Percentiles rank a stretch among this genome's conserved stretches.
These are phyloP conservation scores for Diloba caeruleocephala DNA, from an alignment of 2,888 invertebrate genomes.

Conservation along the genomic window DNA sequence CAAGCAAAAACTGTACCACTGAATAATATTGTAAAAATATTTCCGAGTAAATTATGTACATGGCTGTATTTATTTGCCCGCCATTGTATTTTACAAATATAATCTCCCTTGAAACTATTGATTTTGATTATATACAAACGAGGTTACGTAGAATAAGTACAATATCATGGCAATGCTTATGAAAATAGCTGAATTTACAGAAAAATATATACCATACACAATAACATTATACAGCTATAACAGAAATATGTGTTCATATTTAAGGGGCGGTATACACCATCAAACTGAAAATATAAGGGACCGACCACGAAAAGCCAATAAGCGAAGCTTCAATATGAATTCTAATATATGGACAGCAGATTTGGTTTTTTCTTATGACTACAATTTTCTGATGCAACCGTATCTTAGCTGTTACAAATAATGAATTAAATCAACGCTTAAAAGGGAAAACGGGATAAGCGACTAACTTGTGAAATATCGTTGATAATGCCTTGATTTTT, in stretches of 20 bases:
- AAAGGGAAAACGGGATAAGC: too few relatives aligned
- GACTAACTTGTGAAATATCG: too few relatives aligned
- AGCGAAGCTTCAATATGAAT: too few relatives aligned
- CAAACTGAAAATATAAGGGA: too few relatives aligned
- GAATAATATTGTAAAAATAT: constrained; percentile 16
- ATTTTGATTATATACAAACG: constrained; percentile 49
- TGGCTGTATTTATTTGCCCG: constrained; percentile 9
- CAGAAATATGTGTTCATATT: too few relatives aligned
- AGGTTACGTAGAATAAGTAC: constrained; percentile 66
- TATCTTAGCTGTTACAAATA: constrained; percentile 28
- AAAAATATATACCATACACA: constrained; percentile 50
- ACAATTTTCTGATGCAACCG: too few relatives aligned
- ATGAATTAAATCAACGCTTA: constrained; percentile 29
- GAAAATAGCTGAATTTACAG: constrained; percentile 52
- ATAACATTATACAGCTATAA: constrained; percentile 25
- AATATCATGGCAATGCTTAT: constrained; percentile 45
- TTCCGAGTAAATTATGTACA: constrained; percentile 21
- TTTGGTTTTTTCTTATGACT: too few relatives aligned
- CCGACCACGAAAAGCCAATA: too few relatives aligned
- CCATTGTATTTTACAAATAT: constrained; percentile 11
- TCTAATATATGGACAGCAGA: too few relatives aligned
- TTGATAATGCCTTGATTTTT: too few relatives aligned
- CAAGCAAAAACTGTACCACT: constrained; percentile 18
- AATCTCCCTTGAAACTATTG: constrained; percentile 42
- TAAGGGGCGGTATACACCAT: too few relatives aligned